Conservation (phyloP, 2,113 vertebrate species). For the Neopipo cinnamomea region DNA sequence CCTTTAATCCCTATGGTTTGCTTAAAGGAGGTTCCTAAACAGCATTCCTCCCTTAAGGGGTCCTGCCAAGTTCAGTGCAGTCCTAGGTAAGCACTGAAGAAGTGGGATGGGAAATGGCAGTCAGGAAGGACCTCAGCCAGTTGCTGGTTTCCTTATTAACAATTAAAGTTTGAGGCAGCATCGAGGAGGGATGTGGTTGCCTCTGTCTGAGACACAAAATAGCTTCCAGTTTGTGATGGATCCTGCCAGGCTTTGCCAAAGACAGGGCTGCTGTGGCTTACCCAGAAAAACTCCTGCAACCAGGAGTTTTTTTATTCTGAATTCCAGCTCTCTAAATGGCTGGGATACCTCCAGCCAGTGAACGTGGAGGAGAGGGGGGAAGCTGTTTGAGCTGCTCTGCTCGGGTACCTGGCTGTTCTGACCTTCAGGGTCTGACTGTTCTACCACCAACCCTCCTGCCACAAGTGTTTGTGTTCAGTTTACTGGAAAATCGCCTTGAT, state of each 20-base stretch:
- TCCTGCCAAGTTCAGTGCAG: not conserved
- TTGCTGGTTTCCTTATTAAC: not conserved
- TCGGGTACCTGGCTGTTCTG: not conserved
- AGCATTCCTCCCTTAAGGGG: not conserved
- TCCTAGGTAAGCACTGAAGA: not conserved
- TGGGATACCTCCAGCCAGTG: not conserved
- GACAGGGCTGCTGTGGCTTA: not conserved
- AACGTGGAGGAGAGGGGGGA: not conserved
- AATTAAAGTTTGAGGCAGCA: not conserved
- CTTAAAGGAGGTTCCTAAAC: not conserved
- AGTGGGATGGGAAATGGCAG: not conserved
- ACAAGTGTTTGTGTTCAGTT: not conserved
- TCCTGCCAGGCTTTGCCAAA: not conserved
- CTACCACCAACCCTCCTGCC: not conserved
- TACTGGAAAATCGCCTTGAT: not conserved
- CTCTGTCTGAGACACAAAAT: not conserved
- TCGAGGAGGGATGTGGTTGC: not conserved
- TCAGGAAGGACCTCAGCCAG: slow-evolving; percentile 26
- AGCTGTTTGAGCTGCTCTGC: not conserved
- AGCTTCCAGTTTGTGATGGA: not conserved
- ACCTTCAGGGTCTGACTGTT: not conserved
- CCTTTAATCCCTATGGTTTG: not conserved
- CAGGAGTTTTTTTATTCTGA: not conserved
- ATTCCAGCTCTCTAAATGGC: not conserved
- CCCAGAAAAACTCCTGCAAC: not conserved